Base-by-base conservation (phyloP, 2,113 vertebrate genomes). In the Larimichthys crocea region DNA sequence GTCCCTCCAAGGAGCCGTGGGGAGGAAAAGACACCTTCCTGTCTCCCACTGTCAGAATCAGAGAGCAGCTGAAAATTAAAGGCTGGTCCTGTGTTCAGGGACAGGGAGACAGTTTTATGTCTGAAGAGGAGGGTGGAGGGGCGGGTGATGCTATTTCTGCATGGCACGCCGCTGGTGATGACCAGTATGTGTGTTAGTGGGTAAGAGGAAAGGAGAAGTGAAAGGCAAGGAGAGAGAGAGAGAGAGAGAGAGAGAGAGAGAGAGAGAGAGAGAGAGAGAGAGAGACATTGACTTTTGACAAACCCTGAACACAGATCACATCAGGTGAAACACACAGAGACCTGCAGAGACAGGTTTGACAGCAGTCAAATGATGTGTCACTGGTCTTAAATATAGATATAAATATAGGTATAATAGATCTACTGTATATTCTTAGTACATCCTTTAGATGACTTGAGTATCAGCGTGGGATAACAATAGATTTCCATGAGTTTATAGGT, bases 161-260 rank as follows among this genome's bases (percentile, higher is more conserved):
- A 64, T 78, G 87, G 85, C 83, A 86, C 19, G 66, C 87, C 66
- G 77, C 87, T 89, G 85, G 76, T 84, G 86, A 69, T 83, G 85
- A 82, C 84, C 88, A 91, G 83, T 84, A 90, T 88, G 88, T 93
- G 88, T 93, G 90, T 91, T 90, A 93, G 86, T 92, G 88, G 90
- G 90, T 89, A 74, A 88, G 69, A 44, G 60, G 61, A 84, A 86
- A 88, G 83, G 85, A 89, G 84, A 88, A 87, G 72, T 90, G 87
- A 91, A 91, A 91, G 91, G 84, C 88, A 89, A 79, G 70, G 68
- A 74, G 42, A 52, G 56, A 44, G 62, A 71, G 31, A 35, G 31
- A 35, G 57, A 31, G 56, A n/a, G 15, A 17, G 64, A 74, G 52
- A 35, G 35, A 35, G 57, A 31, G 56, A n/a, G 15, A 12, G 57